Base-by-base conservation (phyloP, 53 echinoderm and acorn worm species). In the Apostichopus leukothele region DNA sequence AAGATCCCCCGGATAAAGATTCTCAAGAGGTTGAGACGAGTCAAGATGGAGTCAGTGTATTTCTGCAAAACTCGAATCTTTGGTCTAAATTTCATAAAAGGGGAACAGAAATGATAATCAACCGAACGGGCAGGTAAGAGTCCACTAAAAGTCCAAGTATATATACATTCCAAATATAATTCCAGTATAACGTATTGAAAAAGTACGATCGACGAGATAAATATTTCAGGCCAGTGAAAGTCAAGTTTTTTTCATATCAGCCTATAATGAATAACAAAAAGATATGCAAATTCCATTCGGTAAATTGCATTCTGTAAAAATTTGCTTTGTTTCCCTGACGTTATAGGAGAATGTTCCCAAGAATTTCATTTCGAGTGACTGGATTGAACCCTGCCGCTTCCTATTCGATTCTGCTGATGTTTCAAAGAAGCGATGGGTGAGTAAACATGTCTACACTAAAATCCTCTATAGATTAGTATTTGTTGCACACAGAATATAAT, bases 311-410 rank as follows among this genome's bases (percentile, higher is more conserved):
- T 2, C 39, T 39, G 39, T 39, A 39, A 39, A 39, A 39, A 39
- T 39, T 39, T 39, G 39, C 39, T 39, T 39, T 39, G 39, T 39
- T 39, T 39, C 39, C 3, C 9, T 52, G 0, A 9, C 51, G 8
- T 79, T 50, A 5, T n/a, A 79, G 79, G 52, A 79, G 79, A 51
- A 79, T 79, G 79, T 79, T 79, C 19, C 79, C 79, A 52, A 51
- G 79, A 51, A 79, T 79, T 52, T 39, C 79, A 10, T 51, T 79
- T 9, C 39, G 54, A 50, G 5, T 79, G 39, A 79, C 79, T 39
- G 79, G 79, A 11, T 53, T 79, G 79, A 51, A 79, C 51, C 51
- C 79, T 11, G n/a, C 51, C 11, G 79, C 53, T 8, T 16, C 53
- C 50, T 79, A 79, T 18, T 19, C 9, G 4, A 53, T 79, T 52